Percentiles rank a stretch among this genome's conserved stretches.
Evolutionary conservation across 1,140 invertebrate species (phyloP).

Genomic region (Diploscapter pachys): DNA sequence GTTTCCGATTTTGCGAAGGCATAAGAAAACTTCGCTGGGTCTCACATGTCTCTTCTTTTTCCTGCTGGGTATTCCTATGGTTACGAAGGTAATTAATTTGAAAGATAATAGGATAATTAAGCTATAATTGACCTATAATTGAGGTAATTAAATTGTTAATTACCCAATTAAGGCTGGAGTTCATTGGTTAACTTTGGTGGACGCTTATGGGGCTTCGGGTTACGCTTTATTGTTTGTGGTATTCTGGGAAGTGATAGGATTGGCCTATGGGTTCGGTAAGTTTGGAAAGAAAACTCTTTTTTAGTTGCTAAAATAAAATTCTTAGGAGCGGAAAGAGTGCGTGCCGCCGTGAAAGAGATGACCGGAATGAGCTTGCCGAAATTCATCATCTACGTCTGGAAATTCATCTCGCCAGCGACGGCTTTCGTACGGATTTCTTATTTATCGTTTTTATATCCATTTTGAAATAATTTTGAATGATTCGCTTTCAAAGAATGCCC

Average conservation of each 20-base stretch:
- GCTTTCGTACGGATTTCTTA: conserved; percentile 5
- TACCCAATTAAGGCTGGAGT: conserved; percentile 73
- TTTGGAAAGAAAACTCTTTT: not conserved
- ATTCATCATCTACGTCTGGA: conserved; percentile 88
- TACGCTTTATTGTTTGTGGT: conserved; percentile 93
- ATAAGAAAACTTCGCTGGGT: conserved; percentile 54
- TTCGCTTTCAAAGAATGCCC: not conserved
- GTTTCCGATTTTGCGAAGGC: conserved; percentile 53
- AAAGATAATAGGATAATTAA: not conserved
- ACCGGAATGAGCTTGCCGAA: conserved; percentile 78
- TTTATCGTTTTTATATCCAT: not conserved
- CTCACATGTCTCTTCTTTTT: conserved; percentile 53
- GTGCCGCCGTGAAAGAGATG: conserved; percentile 85
- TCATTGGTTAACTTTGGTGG: conserved; percentile 89
- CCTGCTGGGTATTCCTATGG: conserved; percentile 56
- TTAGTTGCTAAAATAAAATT: not conserved
- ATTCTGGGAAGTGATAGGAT: conserved; percentile 87
- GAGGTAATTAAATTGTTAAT: too few relatives aligned
- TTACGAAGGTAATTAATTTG: conserved; percentile 43
- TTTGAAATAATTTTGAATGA: conserved; percentile 2
- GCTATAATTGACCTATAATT: too few relatives aligned
- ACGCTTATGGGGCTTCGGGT: conserved; percentile 82
- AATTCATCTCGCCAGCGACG: conserved; percentile 70
- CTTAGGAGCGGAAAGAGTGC: conserved; percentile 74
- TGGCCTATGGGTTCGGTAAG: conserved; percentile 90